Base-by-base conservation (phyloP, 23 tunicate species). In the Clavelina lepadiformis region DNA sequence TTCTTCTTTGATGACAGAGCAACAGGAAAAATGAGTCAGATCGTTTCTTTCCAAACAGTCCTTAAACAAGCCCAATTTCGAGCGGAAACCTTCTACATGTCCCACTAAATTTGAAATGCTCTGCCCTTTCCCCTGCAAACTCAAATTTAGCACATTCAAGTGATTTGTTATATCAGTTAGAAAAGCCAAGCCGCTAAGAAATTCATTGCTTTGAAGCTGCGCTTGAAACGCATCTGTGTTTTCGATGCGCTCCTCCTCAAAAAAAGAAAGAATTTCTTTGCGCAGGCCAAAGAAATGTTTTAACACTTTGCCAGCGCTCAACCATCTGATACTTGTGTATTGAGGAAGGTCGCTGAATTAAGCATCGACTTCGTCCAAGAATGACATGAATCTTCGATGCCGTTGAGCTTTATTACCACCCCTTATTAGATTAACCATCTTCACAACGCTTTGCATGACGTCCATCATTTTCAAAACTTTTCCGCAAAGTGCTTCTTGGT, bases 41-140 rank as follows among this genome's bases (percentile, higher is more conserved):
- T 63, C 27, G 51, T 35, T 63, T 8, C 27, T 35, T 63, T 15
- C 34, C 51, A 63, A 63, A 36, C 51, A 35, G 27, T 63, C 23
- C 38, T 19, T 15, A 8, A 37, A 35, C 69, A 63, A 63, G 28
- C 25, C 69, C 27, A 36, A 35, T 33, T 63, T 35, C 27, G 51
- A 63, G 69, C 27, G 22, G 1, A 71, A 60, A 71, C 65, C 65
- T 35, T 71, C 66, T 19, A 71, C 76, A 51, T 71, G 49, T 21
- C 50, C 66, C n/a, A 71, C 66, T 0, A 56, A 56, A 45, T 71
- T 13, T 18, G 50, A 71, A 45, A 60, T 56, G 65, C 22, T 71
- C 21, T 71, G 76, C 33, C 36, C 57, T 51, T 51, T 56, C 18
- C 76, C 76, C 35, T 71, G 76, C 76, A 71, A 71, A 50, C 7